Percentiles rank a stretch among this genome's conserved stretches.
These are phyloP conservation scores for Bothrops jararaca DNA, from an alignment of 2,113 vertebrate genomes.

Conservation along the genomic window DNA sequence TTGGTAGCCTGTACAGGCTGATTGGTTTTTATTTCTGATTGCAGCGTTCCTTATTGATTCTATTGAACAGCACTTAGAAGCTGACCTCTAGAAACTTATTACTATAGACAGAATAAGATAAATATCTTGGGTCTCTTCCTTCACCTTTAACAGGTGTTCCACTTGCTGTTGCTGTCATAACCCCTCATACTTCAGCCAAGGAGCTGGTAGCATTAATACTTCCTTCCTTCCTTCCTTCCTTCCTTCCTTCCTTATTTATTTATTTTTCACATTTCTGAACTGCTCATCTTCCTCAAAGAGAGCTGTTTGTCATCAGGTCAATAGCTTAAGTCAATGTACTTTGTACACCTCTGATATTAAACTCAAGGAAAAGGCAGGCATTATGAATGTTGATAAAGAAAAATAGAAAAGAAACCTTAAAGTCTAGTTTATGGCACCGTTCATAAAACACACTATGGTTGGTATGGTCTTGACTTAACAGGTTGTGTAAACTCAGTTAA, in stretches of 20 bases:
- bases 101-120: constrained; percentile 58
- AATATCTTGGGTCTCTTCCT: constrained; percentile 41
- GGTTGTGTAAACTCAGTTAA: background rate
- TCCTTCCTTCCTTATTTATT: no score
- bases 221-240: no score
- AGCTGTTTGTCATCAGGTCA: constrained; percentile 16
- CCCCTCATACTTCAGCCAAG: constrained; percentile 34
- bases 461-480: background rate
- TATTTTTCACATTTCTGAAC: background rate
- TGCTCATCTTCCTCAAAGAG: background rate
- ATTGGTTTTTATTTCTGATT: constrained; percentile 55
- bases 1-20: constrained; percentile 26
- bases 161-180: background rate
- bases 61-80: constrained; percentile 44
- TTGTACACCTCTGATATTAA: background rate
- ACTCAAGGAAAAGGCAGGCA: background rate
- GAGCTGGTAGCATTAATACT: constrained; percentile 6
- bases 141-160: constrained; percentile 36
- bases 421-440: background rate
- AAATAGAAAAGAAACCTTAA: background rate
- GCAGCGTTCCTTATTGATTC: constrained; percentile 54
- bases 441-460: background rate
- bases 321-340: constrained; percentile 5
- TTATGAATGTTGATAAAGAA: background rate
- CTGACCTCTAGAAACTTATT: constrained; percentile 43